These are phyloP conservation scores for Aeoliscus strigatus DNA, from an alignment of 2,797 vertebrate genomes.

Conservation along the genomic window DNA sequence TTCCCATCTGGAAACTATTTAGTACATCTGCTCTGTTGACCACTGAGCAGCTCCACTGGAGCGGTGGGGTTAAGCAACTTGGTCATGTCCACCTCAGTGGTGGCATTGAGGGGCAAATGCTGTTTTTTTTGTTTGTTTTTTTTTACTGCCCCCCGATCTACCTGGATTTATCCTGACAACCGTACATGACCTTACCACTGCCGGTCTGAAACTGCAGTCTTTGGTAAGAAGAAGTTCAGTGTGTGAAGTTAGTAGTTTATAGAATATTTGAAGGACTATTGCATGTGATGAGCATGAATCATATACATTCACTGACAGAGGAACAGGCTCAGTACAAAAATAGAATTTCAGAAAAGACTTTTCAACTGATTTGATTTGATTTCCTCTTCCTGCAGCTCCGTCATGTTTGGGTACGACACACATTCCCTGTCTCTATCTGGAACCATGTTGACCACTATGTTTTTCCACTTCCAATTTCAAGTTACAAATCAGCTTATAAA, in stretches of 20 bases:
- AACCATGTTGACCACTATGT: constrained; percentile 29
- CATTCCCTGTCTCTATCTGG: constrained; percentile 30
- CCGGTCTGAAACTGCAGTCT: too few species aligned
- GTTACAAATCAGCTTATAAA: constrained; percentile 24
- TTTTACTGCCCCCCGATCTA: too few species aligned
- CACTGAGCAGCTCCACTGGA: too few species aligned
- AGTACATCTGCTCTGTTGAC: too few species aligned
- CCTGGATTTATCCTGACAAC: too few species aligned
- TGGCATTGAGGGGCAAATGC: too few species aligned
- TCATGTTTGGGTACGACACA: background rate
- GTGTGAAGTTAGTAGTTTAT: constrained; percentile 5
- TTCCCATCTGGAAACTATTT: too few species aligned
- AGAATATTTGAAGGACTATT: constrained; percentile 5
- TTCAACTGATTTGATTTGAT: constrained; percentile 37
- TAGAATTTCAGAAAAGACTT: constrained; percentile 12
- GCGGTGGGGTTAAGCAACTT: too few species aligned
- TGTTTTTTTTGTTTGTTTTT: too few species aligned
- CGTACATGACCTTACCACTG: too few species aligned
- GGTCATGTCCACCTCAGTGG: too few species aligned
- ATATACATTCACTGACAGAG: constrained; percentile 5
- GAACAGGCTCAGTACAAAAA: constrained; percentile 27
- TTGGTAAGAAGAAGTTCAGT: background rate
- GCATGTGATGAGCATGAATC: constrained; percentile 27
- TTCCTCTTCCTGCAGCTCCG: constrained; percentile 6
- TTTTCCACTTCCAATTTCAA: constrained; percentile 46